phyloP scores from a whole-genome alignment of 2,113 vertebrate species.

The Pygoscelis antarcticus region DNA sequence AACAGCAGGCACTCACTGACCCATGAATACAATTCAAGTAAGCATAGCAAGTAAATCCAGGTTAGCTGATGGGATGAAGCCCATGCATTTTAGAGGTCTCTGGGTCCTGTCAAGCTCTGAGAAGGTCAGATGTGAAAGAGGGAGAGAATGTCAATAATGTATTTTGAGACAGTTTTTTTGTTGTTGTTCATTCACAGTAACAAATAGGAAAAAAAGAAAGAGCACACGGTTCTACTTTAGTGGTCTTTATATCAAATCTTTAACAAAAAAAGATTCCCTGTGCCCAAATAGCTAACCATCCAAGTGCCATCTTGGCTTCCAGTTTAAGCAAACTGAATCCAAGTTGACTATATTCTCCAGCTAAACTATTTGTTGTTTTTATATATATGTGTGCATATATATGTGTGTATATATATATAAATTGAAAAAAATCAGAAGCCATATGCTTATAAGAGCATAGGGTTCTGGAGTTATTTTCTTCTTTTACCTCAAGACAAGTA shows the following conservation, averaged over 20 bases:
- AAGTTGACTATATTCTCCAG: background rate
- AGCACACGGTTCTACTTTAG: fast-evolving
- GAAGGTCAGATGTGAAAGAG: background rate
- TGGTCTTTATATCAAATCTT: background rate
- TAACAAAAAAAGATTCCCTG: background rate
- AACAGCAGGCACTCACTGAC: background rate
- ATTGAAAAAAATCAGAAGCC: background rate
- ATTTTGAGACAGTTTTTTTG: background rate
- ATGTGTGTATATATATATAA: background rate
- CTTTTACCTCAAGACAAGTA: background rate
- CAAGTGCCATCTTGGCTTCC: background rate
- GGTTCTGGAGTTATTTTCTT: background rate
- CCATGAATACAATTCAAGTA: background rate
- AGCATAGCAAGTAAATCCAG: background rate
- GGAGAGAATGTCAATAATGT: background rate
- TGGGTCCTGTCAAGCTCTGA: background rate
- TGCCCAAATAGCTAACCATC: background rate
- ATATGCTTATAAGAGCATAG: background rate
- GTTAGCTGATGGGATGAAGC: background rate
- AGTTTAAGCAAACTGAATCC: background rate
- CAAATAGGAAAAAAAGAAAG: background rate
- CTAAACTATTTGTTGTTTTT: background rate
- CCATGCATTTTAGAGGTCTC: background rate
- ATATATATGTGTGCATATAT: background rate
- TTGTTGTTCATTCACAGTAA: background rate